Evolutionary conservation across 2,888 invertebrate species (phyloP).

Genomic region (Smittia sp.): DNA sequence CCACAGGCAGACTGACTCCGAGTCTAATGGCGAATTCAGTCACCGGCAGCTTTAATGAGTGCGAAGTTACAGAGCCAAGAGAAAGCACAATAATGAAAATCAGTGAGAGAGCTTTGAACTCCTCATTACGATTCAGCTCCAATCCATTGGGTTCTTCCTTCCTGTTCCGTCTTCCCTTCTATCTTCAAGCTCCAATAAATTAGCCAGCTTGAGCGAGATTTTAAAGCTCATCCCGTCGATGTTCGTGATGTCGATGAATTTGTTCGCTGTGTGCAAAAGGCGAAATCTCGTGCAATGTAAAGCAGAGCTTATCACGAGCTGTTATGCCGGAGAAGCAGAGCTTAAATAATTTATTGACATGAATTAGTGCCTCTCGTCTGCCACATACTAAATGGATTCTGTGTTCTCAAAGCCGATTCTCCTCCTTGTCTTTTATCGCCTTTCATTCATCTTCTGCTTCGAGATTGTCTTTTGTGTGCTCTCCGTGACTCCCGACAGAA

Average conservation of each 20-base stretch:
- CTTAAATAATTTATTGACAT: constrained; percentile 37
- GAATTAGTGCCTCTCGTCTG: constrained; percentile 22
- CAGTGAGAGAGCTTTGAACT: background rate
- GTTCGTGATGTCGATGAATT: background rate
- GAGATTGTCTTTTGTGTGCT: background rate
- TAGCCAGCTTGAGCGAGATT: background rate
- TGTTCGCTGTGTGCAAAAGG: background rate
- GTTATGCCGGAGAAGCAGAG: background rate
- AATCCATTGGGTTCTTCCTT: background rate
- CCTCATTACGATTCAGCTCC: constrained; percentile 8
- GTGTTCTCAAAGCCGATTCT: background rate
- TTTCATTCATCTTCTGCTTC: constrained; percentile 2
- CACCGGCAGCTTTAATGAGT: too few species aligned
- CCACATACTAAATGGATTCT: constrained; percentile 1
- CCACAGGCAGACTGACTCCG: background rate
- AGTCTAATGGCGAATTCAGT: too few species aligned
- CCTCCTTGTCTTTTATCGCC: constrained; percentile 7
- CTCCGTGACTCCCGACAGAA: background rate
- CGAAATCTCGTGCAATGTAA: background rate
- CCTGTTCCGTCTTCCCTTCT: background rate
- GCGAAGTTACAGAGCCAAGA: too few species aligned
- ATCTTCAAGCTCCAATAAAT: background rate
- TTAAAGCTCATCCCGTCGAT: background rate
- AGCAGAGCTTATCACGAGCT: constrained; percentile 22
- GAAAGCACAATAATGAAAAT: background rate